Evolutionary conservation across 2,113 vertebrate genomes (phyloP).

Genomic region (Helogale parvula): DNA sequence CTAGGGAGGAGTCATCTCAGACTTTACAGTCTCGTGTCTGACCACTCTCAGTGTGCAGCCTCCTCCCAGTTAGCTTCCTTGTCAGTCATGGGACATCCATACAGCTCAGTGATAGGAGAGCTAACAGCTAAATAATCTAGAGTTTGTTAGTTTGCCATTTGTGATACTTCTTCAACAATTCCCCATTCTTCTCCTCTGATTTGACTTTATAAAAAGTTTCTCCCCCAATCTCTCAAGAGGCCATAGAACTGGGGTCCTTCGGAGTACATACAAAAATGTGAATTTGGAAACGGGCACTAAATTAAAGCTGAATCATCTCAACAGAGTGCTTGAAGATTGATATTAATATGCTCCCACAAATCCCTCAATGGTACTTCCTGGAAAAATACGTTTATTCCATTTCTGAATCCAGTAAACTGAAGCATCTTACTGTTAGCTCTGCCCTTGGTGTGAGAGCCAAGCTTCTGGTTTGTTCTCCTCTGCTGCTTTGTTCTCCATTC

Average conservation of each 20-base stretch:
- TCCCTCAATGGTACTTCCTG: not conserved
- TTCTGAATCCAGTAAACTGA: slow-evolving; percentile 33
- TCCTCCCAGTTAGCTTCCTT: not conserved
- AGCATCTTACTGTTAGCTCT: slow-evolving; percentile 28
- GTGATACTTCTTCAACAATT: not conserved
- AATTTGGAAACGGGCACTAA: slow-evolving; percentile 16
- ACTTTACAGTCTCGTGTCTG: not conserved
- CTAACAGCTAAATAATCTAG: not conserved
- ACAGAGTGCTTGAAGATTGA: not conserved
- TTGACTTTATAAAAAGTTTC: not conserved
- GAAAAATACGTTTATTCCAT: slow-evolving; percentile 40
- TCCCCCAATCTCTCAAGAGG: not conserved
- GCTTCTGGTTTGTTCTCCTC: slow-evolving; percentile 24
- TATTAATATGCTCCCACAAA: not conserved
- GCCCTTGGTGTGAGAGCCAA: not conserved
- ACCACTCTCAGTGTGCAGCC: too few species aligned
- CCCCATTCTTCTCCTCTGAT: not conserved
- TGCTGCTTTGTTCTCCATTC: slow-evolving; percentile 40
- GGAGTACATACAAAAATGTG: not conserved
- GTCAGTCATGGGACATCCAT: too few species aligned
- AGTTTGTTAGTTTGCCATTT: not conserved
- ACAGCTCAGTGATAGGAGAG: not conserved
- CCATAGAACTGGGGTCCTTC: not conserved
- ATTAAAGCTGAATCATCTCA: slow-evolving; percentile 23
- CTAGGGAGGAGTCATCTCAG: too few species aligned